Percentiles rank a stretch among this genome's conserved stretches.
Evolutionary conservation across 1,140 invertebrate genomes (phyloP).

Genomic region (Scaptomyza graminum): DNA sequence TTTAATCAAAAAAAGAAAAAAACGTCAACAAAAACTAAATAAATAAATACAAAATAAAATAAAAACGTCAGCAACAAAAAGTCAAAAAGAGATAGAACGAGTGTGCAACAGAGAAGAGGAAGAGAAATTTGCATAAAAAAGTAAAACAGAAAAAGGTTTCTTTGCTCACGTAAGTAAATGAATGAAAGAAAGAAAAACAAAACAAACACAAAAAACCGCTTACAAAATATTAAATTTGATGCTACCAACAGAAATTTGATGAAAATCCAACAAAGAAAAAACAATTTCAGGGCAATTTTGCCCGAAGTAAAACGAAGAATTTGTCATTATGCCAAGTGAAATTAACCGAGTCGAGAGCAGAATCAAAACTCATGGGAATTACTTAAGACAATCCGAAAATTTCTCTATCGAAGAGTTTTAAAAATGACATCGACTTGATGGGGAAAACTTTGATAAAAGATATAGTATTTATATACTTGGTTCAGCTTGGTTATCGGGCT

Average conservation of each 20-base stretch:
- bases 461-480: too few species aligned
- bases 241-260: slow-evolving; percentile 53
- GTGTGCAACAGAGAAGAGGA: slow-evolving; percentile 11
- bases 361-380: not conserved
- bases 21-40: slow-evolving; percentile 54
- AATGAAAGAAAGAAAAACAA: slow-evolving; percentile 17
- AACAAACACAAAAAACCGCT: slow-evolving; percentile 29
- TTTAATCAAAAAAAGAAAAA: slow-evolving; percentile 36
- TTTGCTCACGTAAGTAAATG: slow-evolving; percentile 64
- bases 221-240: slow-evolving; percentile 55
- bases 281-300: slow-evolving; percentile 18
- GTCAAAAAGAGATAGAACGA: slow-evolving; percentile 8
- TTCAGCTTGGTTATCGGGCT: too few species aligned
- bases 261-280: not conserved
- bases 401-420: not conserved
- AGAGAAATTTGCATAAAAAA: slow-evolving; percentile 57
- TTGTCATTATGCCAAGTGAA: slow-evolving; percentile 17
- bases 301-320: slow-evolving; percentile 29
- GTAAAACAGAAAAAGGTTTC: slow-evolving; percentile 29
- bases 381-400: not conserved
- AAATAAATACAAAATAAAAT: slow-evolving; percentile 4
- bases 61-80: slow-evolving; percentile 1
- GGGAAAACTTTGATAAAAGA: not conserved
- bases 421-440: not conserved
- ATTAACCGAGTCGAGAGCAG: slow-evolving; percentile 7